A percentile compares a stretch with the other conserved stretches of the same genome.
phyloP scores from a whole-genome alignment of 2,797 vertebrate genomes.

The Microhierax caerulescens region DNA sequence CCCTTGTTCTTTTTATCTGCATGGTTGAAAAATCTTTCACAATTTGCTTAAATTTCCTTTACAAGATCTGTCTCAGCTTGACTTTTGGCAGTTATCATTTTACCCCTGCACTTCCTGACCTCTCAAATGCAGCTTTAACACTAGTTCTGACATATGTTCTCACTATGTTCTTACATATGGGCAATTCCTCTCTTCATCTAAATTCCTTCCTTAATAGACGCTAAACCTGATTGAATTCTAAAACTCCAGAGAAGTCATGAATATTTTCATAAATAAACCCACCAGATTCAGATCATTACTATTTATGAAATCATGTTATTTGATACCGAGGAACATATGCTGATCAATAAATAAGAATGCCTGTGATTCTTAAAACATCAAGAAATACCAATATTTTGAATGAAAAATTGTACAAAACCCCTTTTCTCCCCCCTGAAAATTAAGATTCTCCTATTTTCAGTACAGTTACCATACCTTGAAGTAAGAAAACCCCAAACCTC shows the following conservation, averaged over 20 bases:
- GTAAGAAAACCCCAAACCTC: neutral
- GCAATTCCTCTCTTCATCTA: constrained; percentile 39
- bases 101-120: constrained; percentile 24
- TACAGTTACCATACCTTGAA: neutral
- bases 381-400: neutral
- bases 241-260: constrained; percentile 31
- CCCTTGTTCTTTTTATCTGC: neutral
- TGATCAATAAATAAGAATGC: constrained; percentile 26
- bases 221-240: constrained; percentile 10
- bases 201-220: constrained; percentile 13
- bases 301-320: constrained; percentile 30
- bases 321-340: constrained; percentile 18
- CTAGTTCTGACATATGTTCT: constrained; percentile 60
- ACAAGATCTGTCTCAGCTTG: constrained; percentile 36
- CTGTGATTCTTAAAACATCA: neutral
- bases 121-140: constrained; percentile 30
- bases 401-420: neutral
- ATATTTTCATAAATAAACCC: constrained; percentile 45
- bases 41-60: constrained; percentile 38
- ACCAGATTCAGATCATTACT: constrained; percentile 11
- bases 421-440: neutral
- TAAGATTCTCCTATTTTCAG: neutral
- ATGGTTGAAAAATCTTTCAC: neutral
- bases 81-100: constrained; percentile 35
- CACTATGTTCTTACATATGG: constrained; percentile 51